Base-by-base conservation (phyloP, 2,888 invertebrate species). In the Apodemia hepburni region DNA sequence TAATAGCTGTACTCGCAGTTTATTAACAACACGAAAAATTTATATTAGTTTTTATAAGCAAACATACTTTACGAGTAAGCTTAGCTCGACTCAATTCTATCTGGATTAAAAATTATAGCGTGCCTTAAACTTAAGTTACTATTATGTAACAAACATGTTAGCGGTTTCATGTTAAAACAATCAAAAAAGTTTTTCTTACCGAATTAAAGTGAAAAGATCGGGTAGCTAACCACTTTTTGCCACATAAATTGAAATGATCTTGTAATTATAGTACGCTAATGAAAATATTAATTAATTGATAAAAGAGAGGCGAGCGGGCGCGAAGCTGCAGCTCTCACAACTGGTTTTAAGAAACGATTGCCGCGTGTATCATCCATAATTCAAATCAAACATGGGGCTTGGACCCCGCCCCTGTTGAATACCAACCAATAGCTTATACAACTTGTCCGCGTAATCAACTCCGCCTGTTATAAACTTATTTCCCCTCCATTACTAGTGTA, bases 231-330 rank as follows among this genome's bases (percentile, higher is more conserved):
- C 29, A 57, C 57, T 57, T 57, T 79, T 78, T 79, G 69, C 79
- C 86, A 85, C 87, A 82, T 80, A 82, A 84, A 85, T 82, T 82
- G 76, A 79, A 76, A 83, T 81, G 81, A 76, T 77, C 76, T 75
- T 76, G 80, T 84, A 87, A 87, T 88, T 87, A 89, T 78, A 80
- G 80, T 80, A 85, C 84, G 84, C 82, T 81, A 87, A 87, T 87
- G 82, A 87, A 87, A 87, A 87, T 85, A 85, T 89, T 86, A 87
- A 90, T 90, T 89, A 91, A 89, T 89, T 87, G 87, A 78, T 84
- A 84, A 81, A 82, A 81, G 84, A 85, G 85, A 85, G 81, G 86
- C 87, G 84, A 85, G 87, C 85, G 84, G 84, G 84, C 82, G 82
- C 83, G 85, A 84, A 81, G 85, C 84, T 84, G 86, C 77, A 78